Evolutionary conservation across 2,888 invertebrate species (phyloP).

Genomic region (Carpatolechia fugitivella): DNA sequence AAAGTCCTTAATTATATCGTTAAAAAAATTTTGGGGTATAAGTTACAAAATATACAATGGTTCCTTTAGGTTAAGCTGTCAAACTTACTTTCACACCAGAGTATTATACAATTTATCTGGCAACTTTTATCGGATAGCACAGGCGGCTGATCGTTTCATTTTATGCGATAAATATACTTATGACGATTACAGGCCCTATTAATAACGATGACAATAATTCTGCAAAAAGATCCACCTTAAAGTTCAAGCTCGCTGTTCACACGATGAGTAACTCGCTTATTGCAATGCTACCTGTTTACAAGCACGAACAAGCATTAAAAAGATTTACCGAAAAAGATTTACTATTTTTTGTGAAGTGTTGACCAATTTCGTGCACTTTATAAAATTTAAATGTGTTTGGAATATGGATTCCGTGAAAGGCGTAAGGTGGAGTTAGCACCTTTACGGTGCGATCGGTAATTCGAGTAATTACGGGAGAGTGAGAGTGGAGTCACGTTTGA

Average conservation of each 20-base stretch:
- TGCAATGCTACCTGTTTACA: not conserved
- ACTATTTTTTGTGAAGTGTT: not conserved
- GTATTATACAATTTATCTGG: too few species aligned
- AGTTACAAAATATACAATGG: too few species aligned
- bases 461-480: slow-evolving; percentile 43
- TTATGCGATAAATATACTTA: slow-evolving; percentile 16
- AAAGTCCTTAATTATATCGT: too few species aligned
- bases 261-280: not conserved
- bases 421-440: slow-evolving; percentile 7
- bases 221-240: slow-evolving; percentile 9
- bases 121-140: not conserved
- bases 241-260: slow-evolving; percentile 5
- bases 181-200: slow-evolving; percentile 17
- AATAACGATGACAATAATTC: slow-evolving; percentile 18
- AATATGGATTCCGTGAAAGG: not conserved
- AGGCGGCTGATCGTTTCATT: slow-evolving; percentile 26
- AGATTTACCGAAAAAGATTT: not conserved
- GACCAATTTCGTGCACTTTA: not conserved
- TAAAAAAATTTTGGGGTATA: too few species aligned
- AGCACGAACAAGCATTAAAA: not conserved
- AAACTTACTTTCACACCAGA: too few species aligned
- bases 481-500: slow-evolving; percentile 53
- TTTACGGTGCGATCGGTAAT: not conserved
- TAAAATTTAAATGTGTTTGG: not conserved
- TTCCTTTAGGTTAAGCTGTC: too few species aligned